Percentiles rank a stretch among this genome's conserved stretches.
These are phyloP conservation scores for Archilochus colubris DNA, from an alignment of 2,113 vertebrate genomes.

Conservation along the genomic window DNA sequence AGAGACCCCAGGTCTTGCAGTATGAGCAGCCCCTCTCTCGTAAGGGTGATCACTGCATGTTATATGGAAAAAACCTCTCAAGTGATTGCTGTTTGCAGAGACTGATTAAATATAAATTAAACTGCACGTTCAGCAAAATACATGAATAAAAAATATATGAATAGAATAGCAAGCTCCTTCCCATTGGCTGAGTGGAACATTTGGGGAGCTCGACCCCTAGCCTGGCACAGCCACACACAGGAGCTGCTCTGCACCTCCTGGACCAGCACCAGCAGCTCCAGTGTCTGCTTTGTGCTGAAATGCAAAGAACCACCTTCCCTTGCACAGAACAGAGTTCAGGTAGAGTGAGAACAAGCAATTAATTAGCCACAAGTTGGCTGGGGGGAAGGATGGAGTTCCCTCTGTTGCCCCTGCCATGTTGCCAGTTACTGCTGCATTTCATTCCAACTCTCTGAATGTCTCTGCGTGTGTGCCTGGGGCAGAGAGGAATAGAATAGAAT, in stretches of 20 bases:
- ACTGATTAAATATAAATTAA: conserved; percentile 72
- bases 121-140: conserved; percentile 25
- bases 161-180: conserved; percentile 29
- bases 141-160: not conserved
- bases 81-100: conserved; percentile 71
- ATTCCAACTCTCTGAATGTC: not conserved
- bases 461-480: not conserved
- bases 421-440: not conserved
- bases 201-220: not conserved
- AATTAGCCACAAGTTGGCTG: accelerated
- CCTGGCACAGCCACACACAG: not conserved
- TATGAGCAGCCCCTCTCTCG: not conserved
- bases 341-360: not conserved
- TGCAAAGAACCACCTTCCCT: not conserved
- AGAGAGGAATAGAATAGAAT: not conserved
- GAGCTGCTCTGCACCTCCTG: not conserved
- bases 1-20: not conserved
- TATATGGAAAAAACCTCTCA: conserved; percentile 40
- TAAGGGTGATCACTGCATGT: conserved; percentile 50
- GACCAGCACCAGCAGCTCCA: not conserved
- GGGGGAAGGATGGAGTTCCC: not conserved
- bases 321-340: not conserved
- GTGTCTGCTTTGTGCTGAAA: not conserved
- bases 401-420: not conserved
- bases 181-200: accelerated